A percentile compares a stretch with the other conserved stretches of the same genome.
These are phyloP conservation scores for Indicator maculatus DNA, from an alignment of 2,113 vertebrate genomes.

Conservation along the genomic window DNA sequence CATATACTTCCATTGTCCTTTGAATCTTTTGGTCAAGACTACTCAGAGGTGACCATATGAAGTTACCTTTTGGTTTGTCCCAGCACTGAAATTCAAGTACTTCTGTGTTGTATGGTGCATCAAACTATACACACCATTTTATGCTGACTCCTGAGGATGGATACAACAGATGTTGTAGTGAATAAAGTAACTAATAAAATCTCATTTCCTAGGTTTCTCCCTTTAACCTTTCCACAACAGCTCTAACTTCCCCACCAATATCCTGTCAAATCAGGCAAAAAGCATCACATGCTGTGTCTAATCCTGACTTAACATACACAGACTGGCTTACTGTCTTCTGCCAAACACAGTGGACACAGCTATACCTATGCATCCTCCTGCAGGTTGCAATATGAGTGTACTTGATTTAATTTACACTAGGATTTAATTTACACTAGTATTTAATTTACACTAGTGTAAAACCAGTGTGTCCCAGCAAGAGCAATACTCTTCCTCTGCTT, in stretches of 20 bases:
- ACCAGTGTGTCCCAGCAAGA: background rate
- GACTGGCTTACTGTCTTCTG: background rate
- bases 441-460: background rate
- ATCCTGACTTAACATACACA: background rate
- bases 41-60: background rate
- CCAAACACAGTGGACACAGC: background rate
- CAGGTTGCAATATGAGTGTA: background rate
- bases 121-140: background rate
- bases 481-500: background rate
- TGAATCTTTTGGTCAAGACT: background rate
- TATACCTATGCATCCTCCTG: background rate
- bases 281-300: background rate
- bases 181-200: background rate
- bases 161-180: constrained; percentile 13
- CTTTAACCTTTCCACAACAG: constrained; percentile 19
- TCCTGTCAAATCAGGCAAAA: constrained; percentile 20
- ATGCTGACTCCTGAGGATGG: background rate
- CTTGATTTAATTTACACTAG: background rate
- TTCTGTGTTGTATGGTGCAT: background rate
- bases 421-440: background rate
- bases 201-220: constrained; percentile 45
- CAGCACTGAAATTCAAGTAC: background rate
- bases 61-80: background rate
- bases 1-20: no score
- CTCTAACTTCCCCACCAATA: background rate